Evolutionary conservation across 2,888 invertebrate genomes (phyloP), one percentile per base, ranked within the genome.

Genomic region (Chaetogeoica ovagalla): DNA sequence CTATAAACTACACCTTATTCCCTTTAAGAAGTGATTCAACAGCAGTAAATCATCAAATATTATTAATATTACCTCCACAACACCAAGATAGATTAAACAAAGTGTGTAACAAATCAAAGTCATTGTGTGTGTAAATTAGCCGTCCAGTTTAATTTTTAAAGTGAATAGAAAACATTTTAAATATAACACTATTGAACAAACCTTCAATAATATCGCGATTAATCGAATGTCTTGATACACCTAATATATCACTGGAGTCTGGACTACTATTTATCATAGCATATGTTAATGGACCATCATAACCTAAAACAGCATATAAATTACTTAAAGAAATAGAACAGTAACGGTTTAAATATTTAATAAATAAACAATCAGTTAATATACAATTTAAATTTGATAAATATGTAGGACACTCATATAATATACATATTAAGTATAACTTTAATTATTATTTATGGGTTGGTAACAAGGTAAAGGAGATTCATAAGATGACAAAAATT

Each of bases 281-380:
- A 87, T 92, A 95, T 87, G 94, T 94, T 89, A 95, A 90, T 83
- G 95, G 94, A 79, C 94, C 94, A 88, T 95, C 94, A 86, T 95
- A 95, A 85, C 91, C 93, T 92, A 86, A 84, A 84, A 84, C 52
- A 84, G 86, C 84, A 85, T 7, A 70, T 57, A 21, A 70, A 68
- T n/a, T 59, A n/a, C 11, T 17, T 81, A 21, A 71, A 13, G 19
- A 9, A 59, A 52, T 52, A 43, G 1, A 39, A 57, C 8, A 23
- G 11, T 81, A 52, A 30, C 52, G 23, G 30, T 66, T 66, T 19
- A 19, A 19, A 30, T 76, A 59, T 52, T 77, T 52, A 63, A 37
- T 57, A 21, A 21, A 59, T 43, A 59, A 43, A 21, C 17, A 70
- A 55, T n/a, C 7, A 66, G 0, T 52, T 1, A 43, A 43, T 43